Conservation (phyloP, 2,113 vertebrate species). For the Brevimyrus niger region DNA sequence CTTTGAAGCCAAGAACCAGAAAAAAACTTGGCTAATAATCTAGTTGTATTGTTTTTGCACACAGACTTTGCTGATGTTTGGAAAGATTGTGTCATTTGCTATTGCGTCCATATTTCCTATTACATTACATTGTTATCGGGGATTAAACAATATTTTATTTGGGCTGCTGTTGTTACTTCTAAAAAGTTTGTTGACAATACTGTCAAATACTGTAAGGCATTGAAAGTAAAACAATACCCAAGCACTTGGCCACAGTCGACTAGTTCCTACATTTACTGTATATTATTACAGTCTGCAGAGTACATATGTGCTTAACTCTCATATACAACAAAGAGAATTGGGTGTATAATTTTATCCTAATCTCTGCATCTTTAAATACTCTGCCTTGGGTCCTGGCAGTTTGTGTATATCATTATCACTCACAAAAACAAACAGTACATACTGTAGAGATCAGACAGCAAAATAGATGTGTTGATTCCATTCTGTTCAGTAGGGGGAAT, state of each 20-base stretch:
- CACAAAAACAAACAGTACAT: background rate
- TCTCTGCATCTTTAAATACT: background rate
- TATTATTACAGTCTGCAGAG: background rate
- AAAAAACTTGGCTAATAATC: slow-evolving; percentile 1
- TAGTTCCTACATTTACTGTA: background rate
- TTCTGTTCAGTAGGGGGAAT: background rate
- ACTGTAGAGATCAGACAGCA: background rate
- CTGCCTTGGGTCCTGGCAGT: background rate
- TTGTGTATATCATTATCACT: background rate
- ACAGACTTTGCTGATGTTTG: background rate
- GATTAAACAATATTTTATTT: background rate
- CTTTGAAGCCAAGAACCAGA: background rate
- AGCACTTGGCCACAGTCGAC: background rate
- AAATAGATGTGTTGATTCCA: too few species aligned
- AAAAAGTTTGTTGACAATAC: background rate
- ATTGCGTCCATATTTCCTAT: background rate
- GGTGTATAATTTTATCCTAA: background rate
- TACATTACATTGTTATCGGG: background rate
- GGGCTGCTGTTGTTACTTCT: background rate
- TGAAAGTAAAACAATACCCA: background rate
- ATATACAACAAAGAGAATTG: background rate
- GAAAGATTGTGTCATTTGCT: background rate
- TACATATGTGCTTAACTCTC: background rate
- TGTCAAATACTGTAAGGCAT: background rate
- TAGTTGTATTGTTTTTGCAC: slow-evolving; percentile 7